These are phyloP conservation scores for fruit fly (Drosophila melanogaster) DNA, from an alignment of 1,140 invertebrate genomes.

Conservation along the genomic window DNA sequence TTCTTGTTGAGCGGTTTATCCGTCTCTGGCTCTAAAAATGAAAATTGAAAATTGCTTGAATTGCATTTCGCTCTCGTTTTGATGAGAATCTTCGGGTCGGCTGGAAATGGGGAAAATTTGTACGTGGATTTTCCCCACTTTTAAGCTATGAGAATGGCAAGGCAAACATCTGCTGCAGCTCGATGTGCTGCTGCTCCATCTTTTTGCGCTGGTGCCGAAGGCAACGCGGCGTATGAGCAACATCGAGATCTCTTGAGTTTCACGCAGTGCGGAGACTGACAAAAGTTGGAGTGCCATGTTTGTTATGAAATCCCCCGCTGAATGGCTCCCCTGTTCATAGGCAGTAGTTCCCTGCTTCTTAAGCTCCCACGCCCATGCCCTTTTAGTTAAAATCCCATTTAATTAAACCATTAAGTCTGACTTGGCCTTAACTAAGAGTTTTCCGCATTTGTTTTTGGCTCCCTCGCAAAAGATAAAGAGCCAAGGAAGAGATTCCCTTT, in stretches of 20 bases:
- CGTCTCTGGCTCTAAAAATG: conserved; percentile 40
- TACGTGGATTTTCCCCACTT: not conserved
- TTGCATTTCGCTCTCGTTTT: conserved; percentile 59
- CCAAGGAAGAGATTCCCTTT: conserved; percentile 12
- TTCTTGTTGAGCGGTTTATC: conserved; percentile 19
- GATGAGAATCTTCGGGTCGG: conserved; percentile 6
- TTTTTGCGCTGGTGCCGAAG: conserved; percentile 7
- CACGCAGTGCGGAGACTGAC: conserved; percentile 21
- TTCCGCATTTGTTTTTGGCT: conserved; percentile 21
- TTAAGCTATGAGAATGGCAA: not conserved
- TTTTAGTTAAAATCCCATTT: conserved; percentile 50
- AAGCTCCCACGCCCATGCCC: not conserved
- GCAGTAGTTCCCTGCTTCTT: not conserved
- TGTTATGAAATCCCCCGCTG: conserved; percentile 58
- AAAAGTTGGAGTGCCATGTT: conserved; percentile 67
- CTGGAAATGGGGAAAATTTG: conserved; percentile 3
- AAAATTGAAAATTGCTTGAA: conserved; percentile 79
- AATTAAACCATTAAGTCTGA: conserved; percentile 68
- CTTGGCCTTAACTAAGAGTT: conserved; percentile 39
- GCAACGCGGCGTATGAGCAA: conserved; percentile 62
- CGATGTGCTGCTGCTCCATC: conserved; percentile 3
- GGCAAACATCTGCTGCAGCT: conserved; percentile 41
- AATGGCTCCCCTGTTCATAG: no score
- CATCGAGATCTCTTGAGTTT: conserved; percentile 40
- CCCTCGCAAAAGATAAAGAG: not conserved